phyloP scores from a whole-genome alignment of 2,888 invertebrate genomes.

The Cheilosia pagana region DNA sequence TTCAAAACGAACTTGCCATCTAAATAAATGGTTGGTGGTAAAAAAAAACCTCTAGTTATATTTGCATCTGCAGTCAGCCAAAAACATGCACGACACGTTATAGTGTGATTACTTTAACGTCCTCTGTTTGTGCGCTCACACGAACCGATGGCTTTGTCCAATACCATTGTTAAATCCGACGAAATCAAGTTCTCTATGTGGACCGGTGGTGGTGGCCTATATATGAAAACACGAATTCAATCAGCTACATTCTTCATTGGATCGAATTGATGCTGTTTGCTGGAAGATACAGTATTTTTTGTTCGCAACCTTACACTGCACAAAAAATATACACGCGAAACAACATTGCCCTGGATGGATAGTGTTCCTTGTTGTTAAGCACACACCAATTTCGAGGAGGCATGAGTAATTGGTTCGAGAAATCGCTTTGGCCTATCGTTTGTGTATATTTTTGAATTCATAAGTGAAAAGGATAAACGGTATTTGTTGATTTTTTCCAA shows the following conservation, averaged over 20 bases:
- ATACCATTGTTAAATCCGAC: conserved; percentile 26
- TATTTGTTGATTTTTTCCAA: too few relatives aligned
- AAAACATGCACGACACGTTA: conserved; percentile 31
- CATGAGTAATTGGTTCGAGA: background rate
- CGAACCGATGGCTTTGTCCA: conserved; percentile 18
- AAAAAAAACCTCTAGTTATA: background rate
- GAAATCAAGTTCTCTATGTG: conserved; percentile 14
- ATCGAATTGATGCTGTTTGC: conserved; percentile 14
- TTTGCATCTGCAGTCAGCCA: conserved; percentile 22
- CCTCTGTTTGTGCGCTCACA: background rate
- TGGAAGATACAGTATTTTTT: background rate
- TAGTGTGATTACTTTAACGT: conserved; percentile 23
- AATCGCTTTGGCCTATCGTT: background rate
- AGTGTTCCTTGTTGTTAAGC: background rate
- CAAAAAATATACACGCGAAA: background rate
- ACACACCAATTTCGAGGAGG: background rate
- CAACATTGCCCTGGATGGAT: background rate
- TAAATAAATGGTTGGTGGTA: conserved; percentile 16
- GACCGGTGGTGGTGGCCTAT: background rate
- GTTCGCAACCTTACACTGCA: background rate
- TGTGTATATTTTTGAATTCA: background rate
- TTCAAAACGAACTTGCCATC: conserved; percentile 6
- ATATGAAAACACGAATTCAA: conserved; percentile 28
- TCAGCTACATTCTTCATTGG: conserved; percentile 18
- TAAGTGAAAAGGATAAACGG: too few relatives aligned